Evolutionary conservation across 2,797 vertebrate genomes (phyloP), one percentile per base, ranked within the genome.

Genomic region (Heterohyrax brucei): DNA sequence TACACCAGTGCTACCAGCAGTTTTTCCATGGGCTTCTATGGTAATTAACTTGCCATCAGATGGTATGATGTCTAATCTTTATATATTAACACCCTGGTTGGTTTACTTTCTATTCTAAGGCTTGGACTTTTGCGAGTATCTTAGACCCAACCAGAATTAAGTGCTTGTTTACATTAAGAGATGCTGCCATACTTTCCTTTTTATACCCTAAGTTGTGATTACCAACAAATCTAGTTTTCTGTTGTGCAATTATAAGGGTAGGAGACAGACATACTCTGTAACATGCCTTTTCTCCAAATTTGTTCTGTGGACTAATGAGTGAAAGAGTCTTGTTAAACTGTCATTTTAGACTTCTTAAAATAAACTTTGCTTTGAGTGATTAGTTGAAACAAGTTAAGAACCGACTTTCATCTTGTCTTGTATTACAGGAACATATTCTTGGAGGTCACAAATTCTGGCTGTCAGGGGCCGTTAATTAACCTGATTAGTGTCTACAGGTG

Each of bases 81-180:
- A 5, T 18, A 2, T 9, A 88, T 30, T 16, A 70, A 81, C 19
- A 1, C 18, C 18, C 10, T 44, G 1, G 3, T 56, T 12, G 7
- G 10, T 48, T 44, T 8, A 89, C 50, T 39, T 33, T 56, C 14
- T 48, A 6, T 19, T 26, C 21, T 22, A 80, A 1, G 72, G 44
- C 84, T 10, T 75, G 7, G 16, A 56, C 46, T 33, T 93, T 64
- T 24, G 56, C n/a, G 53, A 88, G 72, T 30, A 77, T 80, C 85
- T 76, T 77, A 76, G 26, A 81, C 66, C 16, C 85, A 83, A n/a
- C 78, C 76, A 61, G 61, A 90, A 87, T 66, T 53, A 73, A 26
- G 12, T 62, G 48, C 7, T 92, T 73, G 19, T 75, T 92, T 89
- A 78, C 39, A 48, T 72, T 92, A 53, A 24, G 66, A 26, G 89